Conservation (phyloP, 2,113 vertebrate genomes). For the Grantiella picta region DNA sequence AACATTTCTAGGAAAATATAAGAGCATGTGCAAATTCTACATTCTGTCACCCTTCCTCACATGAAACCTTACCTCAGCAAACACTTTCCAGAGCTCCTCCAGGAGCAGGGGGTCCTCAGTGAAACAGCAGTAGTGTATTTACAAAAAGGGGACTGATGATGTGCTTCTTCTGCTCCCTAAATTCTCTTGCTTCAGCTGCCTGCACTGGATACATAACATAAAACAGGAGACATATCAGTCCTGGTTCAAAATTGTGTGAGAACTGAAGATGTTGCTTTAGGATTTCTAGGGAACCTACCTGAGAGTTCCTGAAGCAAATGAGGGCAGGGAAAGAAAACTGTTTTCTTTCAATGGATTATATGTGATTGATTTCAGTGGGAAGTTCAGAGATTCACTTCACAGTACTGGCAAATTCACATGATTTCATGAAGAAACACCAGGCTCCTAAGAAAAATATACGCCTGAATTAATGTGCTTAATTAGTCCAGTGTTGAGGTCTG, state of each 20-base stretch:
- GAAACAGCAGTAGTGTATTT: background rate
- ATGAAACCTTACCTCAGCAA: accelerated
- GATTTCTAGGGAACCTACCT: background rate
- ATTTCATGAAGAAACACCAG: background rate
- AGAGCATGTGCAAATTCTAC: background rate
- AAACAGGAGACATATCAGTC: background rate
- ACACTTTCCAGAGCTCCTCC: background rate
- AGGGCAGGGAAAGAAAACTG: background rate
- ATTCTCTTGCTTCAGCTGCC: background rate
- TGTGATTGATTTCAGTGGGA: background rate
- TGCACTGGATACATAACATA: background rate
- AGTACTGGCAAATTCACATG: background rate
- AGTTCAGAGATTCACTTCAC: background rate
- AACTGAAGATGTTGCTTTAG: background rate
- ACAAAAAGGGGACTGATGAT: background rate
- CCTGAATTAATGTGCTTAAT: background rate
- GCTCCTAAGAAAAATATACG: background rate
- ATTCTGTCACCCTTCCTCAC: background rate
- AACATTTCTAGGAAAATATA: background rate
- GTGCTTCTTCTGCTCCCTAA: background rate
- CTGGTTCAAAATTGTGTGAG: background rate
- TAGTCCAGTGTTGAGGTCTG: background rate
- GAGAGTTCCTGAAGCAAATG: background rate
- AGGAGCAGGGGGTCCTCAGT: background rate
- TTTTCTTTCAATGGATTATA: background rate